Percentiles rank a stretch among this genome's conserved stretches.
phyloP scores from a whole-genome alignment of 1,140 invertebrate species.

The Agraylea sexmaculata region DNA sequence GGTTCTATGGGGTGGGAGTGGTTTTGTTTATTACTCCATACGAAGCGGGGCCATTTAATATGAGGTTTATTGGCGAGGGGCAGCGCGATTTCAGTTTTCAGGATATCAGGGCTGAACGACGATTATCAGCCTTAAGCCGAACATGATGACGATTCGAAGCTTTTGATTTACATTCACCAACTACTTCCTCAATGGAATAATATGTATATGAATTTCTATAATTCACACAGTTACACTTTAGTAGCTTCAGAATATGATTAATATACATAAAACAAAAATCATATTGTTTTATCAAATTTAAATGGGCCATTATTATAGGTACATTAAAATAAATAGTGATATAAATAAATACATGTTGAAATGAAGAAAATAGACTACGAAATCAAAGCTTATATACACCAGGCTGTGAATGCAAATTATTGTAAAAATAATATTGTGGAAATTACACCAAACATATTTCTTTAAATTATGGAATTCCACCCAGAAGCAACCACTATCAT shows the following conservation, averaged over 20 bases:
- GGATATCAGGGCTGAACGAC: background rate
- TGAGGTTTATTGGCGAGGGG: conserved; percentile 18
- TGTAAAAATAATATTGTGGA: too few species aligned
- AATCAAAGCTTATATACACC: too few species aligned
- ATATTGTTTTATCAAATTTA: too few species aligned
- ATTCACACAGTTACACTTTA: conserved; percentile 4
- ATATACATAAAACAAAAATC: too few species aligned
- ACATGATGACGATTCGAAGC: background rate
- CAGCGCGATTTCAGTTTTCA: background rate
- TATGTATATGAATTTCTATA: background rate
- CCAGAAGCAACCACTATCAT: too few species aligned
- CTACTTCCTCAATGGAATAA: background rate
- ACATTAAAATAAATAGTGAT: too few species aligned
- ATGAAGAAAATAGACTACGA: too few species aligned
- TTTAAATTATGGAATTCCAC: too few species aligned
- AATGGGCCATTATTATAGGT: too few species aligned
- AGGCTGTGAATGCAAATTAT: too few species aligned
- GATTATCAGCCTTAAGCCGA: background rate
- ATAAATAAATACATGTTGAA: too few species aligned
- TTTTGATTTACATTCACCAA: background rate
- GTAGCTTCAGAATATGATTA: background rate
- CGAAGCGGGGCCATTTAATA: conserved; percentile 20
- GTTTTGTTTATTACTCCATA: conserved; percentile 18
- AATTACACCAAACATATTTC: too few species aligned
- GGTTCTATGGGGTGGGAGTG: conserved; percentile 6